Evolutionary conservation across 1,140 invertebrate species (phyloP), one percentile per base, ranked within the genome.

Genomic region (Leucophenga varia): DNA sequence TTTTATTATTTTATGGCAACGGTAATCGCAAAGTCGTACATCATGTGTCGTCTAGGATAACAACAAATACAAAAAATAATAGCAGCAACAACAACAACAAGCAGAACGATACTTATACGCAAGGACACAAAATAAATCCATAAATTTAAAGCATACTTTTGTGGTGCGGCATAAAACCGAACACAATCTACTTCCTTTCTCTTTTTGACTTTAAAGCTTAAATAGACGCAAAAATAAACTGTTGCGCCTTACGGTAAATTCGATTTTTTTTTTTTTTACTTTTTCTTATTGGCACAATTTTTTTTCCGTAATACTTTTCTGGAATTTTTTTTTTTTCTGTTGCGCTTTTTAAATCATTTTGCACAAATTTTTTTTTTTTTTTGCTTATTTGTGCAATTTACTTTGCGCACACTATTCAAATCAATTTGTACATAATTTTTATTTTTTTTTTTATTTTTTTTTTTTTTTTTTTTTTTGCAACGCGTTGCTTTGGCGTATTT

Each of bases 91-190:
- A 54, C 37, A 31, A 45, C 30, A 40, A 18, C 20, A 13, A 37
- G 8, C 35, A 43, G 47, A 47, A 31, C 56, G 54, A 68, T 51
- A 69, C 55, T 61, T 64, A 57, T 58, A 61, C 34, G 50, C 65
- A 70, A 70, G 65, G 65, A 70, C 65, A 70, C 37, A 45, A 21
- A 47, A 65, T 54, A 63, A 70, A 70, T 70, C 64, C 55, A 69
- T 69, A 69, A 69, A 68, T 69, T 61, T 60, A 49, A 59, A 69
- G 61, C 42, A 54, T 48, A 41, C 54, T 42, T 45, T 55, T 59
- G 43, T 50, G 59, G 49, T 35, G 52, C 52, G 52, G 52, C 49
- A 41, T 43, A 18, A 43, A 16, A n/a, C n/a, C 10, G n/a, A 43
- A 43, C 18, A 2, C 16, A 43, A 18, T 28, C n/a, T 25, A 25